Evolutionary conservation across 2,113 vertebrate species (phyloP).

Genomic region (Microtus montanus): DNA sequence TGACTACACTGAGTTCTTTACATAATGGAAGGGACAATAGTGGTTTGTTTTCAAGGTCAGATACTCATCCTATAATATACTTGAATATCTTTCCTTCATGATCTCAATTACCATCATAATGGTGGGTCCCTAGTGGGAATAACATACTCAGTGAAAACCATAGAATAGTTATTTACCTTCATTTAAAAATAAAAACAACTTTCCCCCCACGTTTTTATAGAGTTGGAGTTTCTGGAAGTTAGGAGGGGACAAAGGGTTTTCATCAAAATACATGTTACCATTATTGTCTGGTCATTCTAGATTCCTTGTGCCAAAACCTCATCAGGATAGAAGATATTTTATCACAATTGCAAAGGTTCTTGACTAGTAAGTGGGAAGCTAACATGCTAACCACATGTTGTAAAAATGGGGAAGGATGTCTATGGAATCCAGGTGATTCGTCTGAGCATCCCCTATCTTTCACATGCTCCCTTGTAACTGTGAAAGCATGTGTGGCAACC

Average conservation of each 20-base stretch:
- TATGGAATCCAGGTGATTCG: neutral
- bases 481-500: neutral
- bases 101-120: neutral
- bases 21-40: neutral
- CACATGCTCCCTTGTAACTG: neutral
- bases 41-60: neutral
- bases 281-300: neutral
- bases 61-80: neutral
- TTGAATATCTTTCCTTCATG: neutral
- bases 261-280: neutral
- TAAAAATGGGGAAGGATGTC: neutral
- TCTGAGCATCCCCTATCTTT: neutral
- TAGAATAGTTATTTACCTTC: neutral
- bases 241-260: neutral
- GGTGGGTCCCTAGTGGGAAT: neutral
- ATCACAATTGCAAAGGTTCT: neutral
- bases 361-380: neutral
- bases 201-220: neutral
- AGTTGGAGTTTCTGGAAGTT: neutral
- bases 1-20: neutral
- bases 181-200: no score
- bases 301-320: neutral
- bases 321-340: neutral
- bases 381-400: neutral
- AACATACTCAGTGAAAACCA: neutral